phyloP scores from a whole-genome alignment of 2,113 vertebrate species.

The Carollia perspicillata region DNA sequence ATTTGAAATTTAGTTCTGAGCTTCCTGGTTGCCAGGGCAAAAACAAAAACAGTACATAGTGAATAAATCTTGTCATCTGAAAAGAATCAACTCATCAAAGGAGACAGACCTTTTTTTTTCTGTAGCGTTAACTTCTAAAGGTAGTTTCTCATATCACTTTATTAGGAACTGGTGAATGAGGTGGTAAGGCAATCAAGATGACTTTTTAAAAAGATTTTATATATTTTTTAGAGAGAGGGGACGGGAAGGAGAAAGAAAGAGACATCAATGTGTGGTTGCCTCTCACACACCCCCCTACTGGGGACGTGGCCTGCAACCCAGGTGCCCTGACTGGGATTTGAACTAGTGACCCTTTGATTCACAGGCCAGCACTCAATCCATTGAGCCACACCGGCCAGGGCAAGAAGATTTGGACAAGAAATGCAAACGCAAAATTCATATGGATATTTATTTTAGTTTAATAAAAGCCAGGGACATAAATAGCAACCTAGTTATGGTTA shows the following conservation, averaged over 20 bases:
- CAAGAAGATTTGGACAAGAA: slow-evolving; percentile 3
- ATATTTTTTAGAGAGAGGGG: too few relatives aligned
- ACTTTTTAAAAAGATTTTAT: too few relatives aligned
- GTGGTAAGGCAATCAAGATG: neutral
- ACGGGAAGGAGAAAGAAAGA: too few relatives aligned
- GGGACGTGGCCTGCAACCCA: too few relatives aligned
- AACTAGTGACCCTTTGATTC: too few relatives aligned
- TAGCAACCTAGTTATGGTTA: slow-evolving; percentile 7
- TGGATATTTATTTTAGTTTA: neutral
- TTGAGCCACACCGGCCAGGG: too few relatives aligned
- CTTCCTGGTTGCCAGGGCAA: neutral
- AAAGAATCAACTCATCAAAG: slow-evolving; percentile 9
- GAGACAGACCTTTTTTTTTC: neutral
- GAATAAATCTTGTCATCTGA: slow-evolving; percentile 23
- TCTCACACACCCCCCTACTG: too few relatives aligned
- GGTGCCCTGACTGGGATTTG: too few relatives aligned
- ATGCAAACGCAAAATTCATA: slow-evolving; percentile 4
- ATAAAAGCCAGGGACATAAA: slow-evolving; percentile 32
- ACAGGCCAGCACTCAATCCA: too few relatives aligned
- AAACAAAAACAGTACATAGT: neutral
- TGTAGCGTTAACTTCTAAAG: neutral
- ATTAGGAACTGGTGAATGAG: slow-evolving; percentile 24
- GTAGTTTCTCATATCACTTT: slow-evolving; percentile 30
- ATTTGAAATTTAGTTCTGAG: slow-evolving; percentile 45
- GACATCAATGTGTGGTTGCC: too few relatives aligned